Conservation (phyloP, 64 coral and sea anemone genomes). For the Dendrophyllia cribrosa region DNA sequence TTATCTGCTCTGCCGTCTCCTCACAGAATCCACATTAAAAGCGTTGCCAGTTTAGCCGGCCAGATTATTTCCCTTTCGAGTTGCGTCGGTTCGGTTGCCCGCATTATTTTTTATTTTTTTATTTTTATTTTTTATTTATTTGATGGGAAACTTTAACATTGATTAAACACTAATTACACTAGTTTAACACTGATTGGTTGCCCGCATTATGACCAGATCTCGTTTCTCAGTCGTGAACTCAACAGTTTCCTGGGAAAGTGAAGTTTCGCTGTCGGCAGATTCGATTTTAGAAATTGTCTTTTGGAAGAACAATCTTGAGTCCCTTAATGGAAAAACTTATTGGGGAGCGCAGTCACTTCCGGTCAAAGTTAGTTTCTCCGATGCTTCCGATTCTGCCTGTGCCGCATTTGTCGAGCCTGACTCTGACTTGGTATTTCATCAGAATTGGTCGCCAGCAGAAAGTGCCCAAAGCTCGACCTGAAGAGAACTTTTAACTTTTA, state of each 20-base stretch:
- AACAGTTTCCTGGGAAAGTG: conserved; percentile 23
- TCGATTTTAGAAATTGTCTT: conserved; percentile 36
- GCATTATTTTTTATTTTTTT: too few species aligned
- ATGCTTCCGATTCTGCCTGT: conserved; percentile 41
- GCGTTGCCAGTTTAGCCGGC: conserved; percentile 27
- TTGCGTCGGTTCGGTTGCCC: conserved; percentile 44
- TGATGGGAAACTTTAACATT: too few species aligned
- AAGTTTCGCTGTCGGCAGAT: conserved; percentile 9
- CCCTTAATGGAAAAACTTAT: conserved; percentile 24
- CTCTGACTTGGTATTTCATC: conserved; percentile 30
- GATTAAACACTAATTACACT: too few species aligned
- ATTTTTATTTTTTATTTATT: too few species aligned
- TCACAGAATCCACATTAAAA: conserved; percentile 40
- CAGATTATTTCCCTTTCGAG: conserved; percentile 64
- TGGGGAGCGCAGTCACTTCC: conserved; percentile 7
- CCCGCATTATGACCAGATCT: conserved; percentile 57
- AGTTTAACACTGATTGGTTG: too few species aligned
- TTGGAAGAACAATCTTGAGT: conserved; percentile 34
- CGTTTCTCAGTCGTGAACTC: conserved; percentile 29
- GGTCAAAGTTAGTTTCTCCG: conserved; percentile 47
- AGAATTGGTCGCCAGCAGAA: conserved; percentile 44
- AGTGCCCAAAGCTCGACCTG: conserved; percentile 53
- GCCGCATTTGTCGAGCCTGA: conserved; percentile 20
- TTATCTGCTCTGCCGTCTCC: conserved; percentile 14
- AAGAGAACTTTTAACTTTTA: conserved; percentile 47